Evolutionary conservation across 2,113 vertebrate species (phyloP).

Genomic region (Hassar affinis): DNA sequence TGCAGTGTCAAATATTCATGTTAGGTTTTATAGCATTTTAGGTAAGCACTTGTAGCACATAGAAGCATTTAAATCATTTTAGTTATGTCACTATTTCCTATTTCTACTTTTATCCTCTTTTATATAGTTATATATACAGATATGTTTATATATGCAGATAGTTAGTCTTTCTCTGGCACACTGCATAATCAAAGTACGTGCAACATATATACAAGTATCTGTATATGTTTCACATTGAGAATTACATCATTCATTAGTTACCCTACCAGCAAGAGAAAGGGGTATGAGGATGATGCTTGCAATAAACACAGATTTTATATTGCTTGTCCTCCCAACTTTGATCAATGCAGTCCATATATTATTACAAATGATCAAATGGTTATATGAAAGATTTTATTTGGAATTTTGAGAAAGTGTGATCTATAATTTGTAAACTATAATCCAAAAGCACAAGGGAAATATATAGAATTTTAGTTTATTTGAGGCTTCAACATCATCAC

Average conservation of each 20-base stretch:
- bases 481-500: slow-evolving; percentile 17
- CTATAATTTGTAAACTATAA: slow-evolving; percentile 25
- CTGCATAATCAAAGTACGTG: neutral
- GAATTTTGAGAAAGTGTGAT: neutral
- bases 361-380: neutral
- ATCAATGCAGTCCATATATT: slow-evolving; percentile 29
- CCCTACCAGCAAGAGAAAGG: neutral
- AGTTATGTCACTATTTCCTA: neutral
- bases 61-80: neutral
- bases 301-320: slow-evolving; percentile 15
- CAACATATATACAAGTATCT: neutral
- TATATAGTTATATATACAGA: neutral
- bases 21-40: slow-evolving; percentile 65
- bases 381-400: neutral
- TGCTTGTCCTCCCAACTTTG: slow-evolving; percentile 29
- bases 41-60: neutral
- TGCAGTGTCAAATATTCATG: slow-evolving; percentile 73
- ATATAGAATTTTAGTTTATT: slow-evolving; percentile 63
- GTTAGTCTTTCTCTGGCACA: too few relatives aligned
- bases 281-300: slow-evolving; percentile 33
- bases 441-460: slow-evolving; percentile 56
- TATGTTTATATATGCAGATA: too few relatives aligned
- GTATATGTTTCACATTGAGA: neutral
- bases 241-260: neutral
- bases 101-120: neutral